phyloP scores from a whole-genome alignment of 1,140 invertebrate genomes.

The Anastrepha ludens region DNA sequence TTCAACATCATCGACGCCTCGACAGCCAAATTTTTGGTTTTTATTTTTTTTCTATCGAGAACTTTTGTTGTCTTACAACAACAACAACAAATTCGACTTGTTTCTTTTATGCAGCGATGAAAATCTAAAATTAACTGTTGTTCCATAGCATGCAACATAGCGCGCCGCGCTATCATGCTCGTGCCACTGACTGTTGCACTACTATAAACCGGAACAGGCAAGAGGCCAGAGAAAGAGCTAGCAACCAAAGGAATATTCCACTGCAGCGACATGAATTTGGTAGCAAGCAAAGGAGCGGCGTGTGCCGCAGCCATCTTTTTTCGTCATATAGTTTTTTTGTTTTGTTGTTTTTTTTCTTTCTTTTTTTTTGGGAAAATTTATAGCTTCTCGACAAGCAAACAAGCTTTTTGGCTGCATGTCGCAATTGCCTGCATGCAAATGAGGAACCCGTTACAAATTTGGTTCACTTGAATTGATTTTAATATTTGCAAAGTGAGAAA shows the following conservation, averaged over 20 bases:
- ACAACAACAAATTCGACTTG: constrained; percentile 15
- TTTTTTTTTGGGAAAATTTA: constrained; percentile 20
- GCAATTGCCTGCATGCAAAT: constrained; percentile 43
- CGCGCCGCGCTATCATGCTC: background rate
- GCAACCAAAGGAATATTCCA: constrained; percentile 8
- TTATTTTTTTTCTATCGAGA: too few relatives aligned
- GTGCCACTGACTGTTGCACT: constrained; percentile 2
- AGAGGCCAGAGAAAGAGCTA: background rate
- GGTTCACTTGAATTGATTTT: constrained; percentile 31
- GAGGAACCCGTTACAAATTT: constrained; percentile 1
- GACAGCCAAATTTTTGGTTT: background rate
- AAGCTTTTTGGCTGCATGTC: constrained; percentile 4
- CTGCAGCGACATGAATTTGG: background rate
- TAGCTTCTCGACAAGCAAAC: constrained; percentile 1
- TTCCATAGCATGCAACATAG: constrained; percentile 5
- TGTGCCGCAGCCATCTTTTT: background rate
- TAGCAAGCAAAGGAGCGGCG: constrained; percentile 14
- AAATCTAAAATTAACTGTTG: constrained; percentile 35
- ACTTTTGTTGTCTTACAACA: too few relatives aligned
- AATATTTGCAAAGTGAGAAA: constrained; percentile 19
- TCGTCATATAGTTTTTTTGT: background rate
- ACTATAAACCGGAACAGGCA: background rate
- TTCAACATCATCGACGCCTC: constrained; percentile 3
- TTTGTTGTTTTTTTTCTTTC: background rate
- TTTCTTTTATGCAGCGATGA: constrained; percentile 1